Percentiles rank a stretch among this genome's conserved stretches.
These are phyloP conservation scores for Glaucomys volans DNA, from an alignment of 2,113 vertebrate genomes.

Conservation along the genomic window DNA sequence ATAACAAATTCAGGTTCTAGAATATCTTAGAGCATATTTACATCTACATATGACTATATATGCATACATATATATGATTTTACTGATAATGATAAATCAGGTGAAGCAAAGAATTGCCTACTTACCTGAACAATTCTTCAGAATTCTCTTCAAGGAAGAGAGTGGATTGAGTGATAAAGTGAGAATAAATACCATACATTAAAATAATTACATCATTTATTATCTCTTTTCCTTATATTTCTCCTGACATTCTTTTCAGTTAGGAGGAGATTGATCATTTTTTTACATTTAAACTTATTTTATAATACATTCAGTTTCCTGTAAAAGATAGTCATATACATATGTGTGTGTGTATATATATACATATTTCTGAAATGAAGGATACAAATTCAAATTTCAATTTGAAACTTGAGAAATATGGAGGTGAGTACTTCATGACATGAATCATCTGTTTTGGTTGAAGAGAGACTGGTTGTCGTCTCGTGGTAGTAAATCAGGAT, in stretches of 20 bases:
- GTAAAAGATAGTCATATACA: constrained; percentile 13
- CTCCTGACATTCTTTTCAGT: not conserved
- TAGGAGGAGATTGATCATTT: not conserved
- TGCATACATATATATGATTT: not conserved
- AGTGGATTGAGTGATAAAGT: not conserved
- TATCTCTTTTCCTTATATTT: not conserved
- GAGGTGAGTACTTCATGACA: constrained; percentile 58
- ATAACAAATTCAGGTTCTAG: not conserved
- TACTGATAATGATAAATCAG: not conserved
- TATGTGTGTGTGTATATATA: too few species aligned
- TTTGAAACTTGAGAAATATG: constrained; percentile 75
- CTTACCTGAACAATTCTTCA: not conserved
- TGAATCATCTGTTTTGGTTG: constrained; percentile 74
- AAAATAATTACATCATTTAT: not conserved
- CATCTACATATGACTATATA: not conserved
- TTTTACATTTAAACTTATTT: constrained; percentile 71
- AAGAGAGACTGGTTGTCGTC: constrained; percentile 64
- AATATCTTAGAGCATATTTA: not conserved
- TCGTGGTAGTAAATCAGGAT: constrained; percentile 67
- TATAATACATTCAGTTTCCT: constrained; percentile 58
- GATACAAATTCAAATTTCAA: constrained; percentile 70
- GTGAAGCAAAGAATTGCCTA: not conserved
- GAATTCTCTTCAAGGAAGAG: not conserved
- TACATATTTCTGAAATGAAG: constrained; percentile 58
- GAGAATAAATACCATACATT: not conserved